Evolutionary conservation across 1,140 invertebrate species (phyloP), one percentile per base, ranked within the genome.

Genomic region (Eriosoma lanigerum): DNA sequence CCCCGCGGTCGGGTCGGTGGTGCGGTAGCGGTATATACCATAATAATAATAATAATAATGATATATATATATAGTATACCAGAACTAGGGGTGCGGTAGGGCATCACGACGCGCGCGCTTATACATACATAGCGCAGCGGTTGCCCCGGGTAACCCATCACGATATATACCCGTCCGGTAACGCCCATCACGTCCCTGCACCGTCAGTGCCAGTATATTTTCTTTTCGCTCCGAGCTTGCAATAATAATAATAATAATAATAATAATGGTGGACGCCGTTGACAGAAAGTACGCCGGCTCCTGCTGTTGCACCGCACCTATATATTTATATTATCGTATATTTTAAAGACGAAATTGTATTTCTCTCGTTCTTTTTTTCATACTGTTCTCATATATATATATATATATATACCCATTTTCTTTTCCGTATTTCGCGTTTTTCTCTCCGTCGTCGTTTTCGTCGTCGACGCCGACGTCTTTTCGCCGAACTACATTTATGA

Each of bases 311-410:
- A 15, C 6, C 17, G 6, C 3, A 15, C 13, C n/a, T 38, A n/a
- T 17, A 68, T 24, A 44, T 24, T 44, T 66, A 64, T 66, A 68
- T 29, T 24, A 46, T 19, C 46, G 24, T 68, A 68, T 68, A 38
- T 68, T 68, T 48, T 8, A 38, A 68, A 68, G 38, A 46, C 64
- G 64, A 68, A 75, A 75, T 75, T 75, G 72, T 75, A 75, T 58
- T 75, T 75, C 26, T 72, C 26, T 72, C n/a, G n/a, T n/a, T 24
- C 24, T 73, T 73, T 54, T 48, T 52, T 54, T 38, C 70, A 13
- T 50, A n/a, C 50, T 29, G 3, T 8, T 38, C 32, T 38, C 32
- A 8, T 38, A 38, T n/a, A 46, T 72, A n/a, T n/a, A n/a, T n/a
- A n/a, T n/a, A n/a, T n/a, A n/a, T n/a, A n/a, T n/a, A n/a, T n/a